Evolutionary conservation across 2,888 invertebrate species (phyloP), one percentile per base, ranked within the genome.

Genomic region (Cheilosia pagana): DNA sequence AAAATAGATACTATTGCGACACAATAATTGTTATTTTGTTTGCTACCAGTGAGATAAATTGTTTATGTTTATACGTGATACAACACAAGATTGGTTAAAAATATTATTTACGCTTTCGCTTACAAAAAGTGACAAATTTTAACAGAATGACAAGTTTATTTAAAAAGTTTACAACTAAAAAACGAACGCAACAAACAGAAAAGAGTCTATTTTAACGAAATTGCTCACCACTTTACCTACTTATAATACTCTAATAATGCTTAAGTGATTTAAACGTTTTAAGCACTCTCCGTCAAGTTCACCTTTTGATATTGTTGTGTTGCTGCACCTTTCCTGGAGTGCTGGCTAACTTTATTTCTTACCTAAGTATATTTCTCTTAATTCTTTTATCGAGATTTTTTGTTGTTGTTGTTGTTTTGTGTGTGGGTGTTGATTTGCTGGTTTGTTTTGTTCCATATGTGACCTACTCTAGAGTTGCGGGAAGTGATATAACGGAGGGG

Each of bases 171-270:
- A 77, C 60, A 82, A 82, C 63, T 67, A 62, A 79, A 41, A 52
- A 62, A 65, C 53, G 63, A 70, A 59, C 25, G 41, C 67, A 75
- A 75, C 68, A 72, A 77, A 71, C 19, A 50, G 12, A 25, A 45
- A 67, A 70, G 41, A 25, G 14, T 60, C 52, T 50, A 68, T 62
- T 74, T 50, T 28, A 76, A 67, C 48, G 60, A 77, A 67, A 77
- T 72, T 72, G 71, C 72, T 72, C 72, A 67, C 67, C 82, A 82
- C 72, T 72, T 82, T 72, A 72, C 43, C 82, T 82, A 82, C 77
- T 82, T 82, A 82, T 82, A 82, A 82, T 82, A 82, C 82, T 82
- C 82, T 82, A 82, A 82, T 82, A 82, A 82, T 82, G 82, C 82
- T 82, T 82, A 77, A 77, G 82, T 77, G 82, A 82, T 77, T 82